Base-by-base conservation (phyloP, 2,113 vertebrate species). In the Calcarius ornatus region DNA sequence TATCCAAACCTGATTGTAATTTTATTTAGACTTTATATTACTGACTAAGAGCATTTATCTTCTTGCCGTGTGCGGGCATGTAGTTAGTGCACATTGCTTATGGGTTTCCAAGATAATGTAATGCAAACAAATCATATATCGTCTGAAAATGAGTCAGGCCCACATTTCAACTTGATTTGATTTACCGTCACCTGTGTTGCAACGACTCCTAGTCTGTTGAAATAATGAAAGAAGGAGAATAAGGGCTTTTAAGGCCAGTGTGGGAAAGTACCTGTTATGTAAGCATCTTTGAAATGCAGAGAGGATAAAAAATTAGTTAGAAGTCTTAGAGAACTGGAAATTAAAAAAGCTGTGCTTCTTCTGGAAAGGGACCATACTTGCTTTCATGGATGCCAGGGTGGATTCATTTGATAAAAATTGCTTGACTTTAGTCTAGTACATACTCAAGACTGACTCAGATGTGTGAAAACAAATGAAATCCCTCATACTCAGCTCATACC, bases 231-330 rank as follows among this genome's bases (percentile, higher is more conserved):
- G 60, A 81, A 96, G 65, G 30, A 72, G 89, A 93, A 95, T 80
- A 88, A 96, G 93, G 92, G 85, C 72, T 97, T 96, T 92, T 94
- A 84, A 97, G 86, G 92, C 81, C 81, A 87, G 28, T 93, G 72
- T 97, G 94, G 87, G 96, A 97, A 97, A 96, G 88, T 90, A 96
- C 92, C 86, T 94, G 40, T 97, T 96, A 95, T 57, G 93, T 87
- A 97, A 97, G 48, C 47, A 43, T 64, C 40, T 96, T 92, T 88
- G 77, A 94, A 94, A 91, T 77, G 28, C 31, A 94, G 45, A 71
- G 86, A n/a, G 48, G 83, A 91, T 70, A 31, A 92, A 82, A 76
- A 88, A 68, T n/a, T 63, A 6, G 21, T 70, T 79, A 80, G 56
- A 77, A 86, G 70, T 47, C 35, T 85, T 66, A 54, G 16, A 81